Conservation (phyloP, 1,140 invertebrate genomes). For the Hetaerina americana region DNA sequence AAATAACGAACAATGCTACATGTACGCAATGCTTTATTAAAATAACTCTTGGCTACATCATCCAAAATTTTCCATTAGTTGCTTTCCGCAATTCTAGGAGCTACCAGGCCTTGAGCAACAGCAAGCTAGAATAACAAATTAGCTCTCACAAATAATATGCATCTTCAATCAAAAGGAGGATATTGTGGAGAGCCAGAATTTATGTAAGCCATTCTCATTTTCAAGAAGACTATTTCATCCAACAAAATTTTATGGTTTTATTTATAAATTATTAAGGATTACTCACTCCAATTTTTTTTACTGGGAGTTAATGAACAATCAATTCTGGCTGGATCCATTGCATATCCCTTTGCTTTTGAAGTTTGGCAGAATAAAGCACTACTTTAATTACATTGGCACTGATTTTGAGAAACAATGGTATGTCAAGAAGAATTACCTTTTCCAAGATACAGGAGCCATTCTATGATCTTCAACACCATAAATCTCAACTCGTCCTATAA, state of each 20-base stretch:
- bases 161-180: not conserved
- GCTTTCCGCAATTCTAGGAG: constrained; percentile 3
- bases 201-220: not conserved
- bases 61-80: constrained; percentile 4
- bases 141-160: not conserved
- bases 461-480: constrained; percentile 3
- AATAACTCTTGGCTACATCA: constrained; percentile 5
- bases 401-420: constrained; percentile 5
- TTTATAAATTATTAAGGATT: not conserved
- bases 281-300: too few relatives aligned
- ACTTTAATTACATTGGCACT: not conserved
- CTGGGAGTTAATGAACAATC: not conserved
- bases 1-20: constrained; percentile 5
- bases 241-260: not conserved
- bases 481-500: constrained; percentile 5
- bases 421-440: constrained; percentile 7
- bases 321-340: not conserved
- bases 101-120: constrained; percentile 2
- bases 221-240: not conserved
- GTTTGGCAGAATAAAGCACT: not conserved
- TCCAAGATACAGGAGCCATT: constrained; percentile 5
- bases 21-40: constrained; percentile 4
- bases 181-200: not conserved
- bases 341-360: not conserved
- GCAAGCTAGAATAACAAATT: constrained; percentile 4